phyloP scores from a whole-genome alignment of 1,140 invertebrate genomes.

The Drosophila serrata region DNA sequence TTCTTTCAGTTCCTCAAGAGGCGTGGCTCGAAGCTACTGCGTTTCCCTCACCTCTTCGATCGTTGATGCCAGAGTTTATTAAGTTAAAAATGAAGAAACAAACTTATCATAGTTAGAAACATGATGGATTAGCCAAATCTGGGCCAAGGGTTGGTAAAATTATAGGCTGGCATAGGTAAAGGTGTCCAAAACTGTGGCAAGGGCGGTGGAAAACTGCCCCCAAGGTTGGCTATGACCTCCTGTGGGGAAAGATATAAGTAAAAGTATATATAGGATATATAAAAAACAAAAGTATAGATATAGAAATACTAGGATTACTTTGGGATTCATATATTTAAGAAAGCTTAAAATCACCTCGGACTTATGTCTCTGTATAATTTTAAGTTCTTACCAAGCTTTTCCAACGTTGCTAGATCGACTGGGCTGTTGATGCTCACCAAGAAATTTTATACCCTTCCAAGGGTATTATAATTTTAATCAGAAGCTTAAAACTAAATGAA shows the following conservation, averaged over 20 bases:
- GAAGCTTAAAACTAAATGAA: too few species aligned
- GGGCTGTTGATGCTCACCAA: too few species aligned
- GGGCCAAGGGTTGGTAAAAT: constrained; percentile 9
- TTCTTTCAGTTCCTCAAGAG: constrained; percentile 67
- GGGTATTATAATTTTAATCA: too few species aligned
- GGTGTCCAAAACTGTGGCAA: background rate
- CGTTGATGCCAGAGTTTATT: constrained; percentile 31
- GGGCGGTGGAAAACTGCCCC: background rate
- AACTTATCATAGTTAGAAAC: background rate
- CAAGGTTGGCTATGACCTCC: constrained; percentile 13
- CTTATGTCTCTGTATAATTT: too few species aligned
- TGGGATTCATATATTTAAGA: too few species aligned
- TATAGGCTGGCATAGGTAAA: background rate
- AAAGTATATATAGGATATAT: background rate
- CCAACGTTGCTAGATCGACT: too few species aligned
- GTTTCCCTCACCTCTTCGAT: constrained; percentile 62
- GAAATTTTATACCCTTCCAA: too few species aligned
- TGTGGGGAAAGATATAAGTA: background rate
- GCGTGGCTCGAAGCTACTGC: constrained; percentile 57
- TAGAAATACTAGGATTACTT: too few species aligned
- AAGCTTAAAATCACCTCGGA: too few species aligned
- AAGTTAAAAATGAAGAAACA: too few species aligned
- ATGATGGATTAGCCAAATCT: background rate
- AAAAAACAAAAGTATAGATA: background rate
- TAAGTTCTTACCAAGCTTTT: too few species aligned